These are phyloP conservation scores for Sebastes iracundus DNA, from an alignment of 2,797 vertebrate genomes.

Conservation along the genomic window DNA sequence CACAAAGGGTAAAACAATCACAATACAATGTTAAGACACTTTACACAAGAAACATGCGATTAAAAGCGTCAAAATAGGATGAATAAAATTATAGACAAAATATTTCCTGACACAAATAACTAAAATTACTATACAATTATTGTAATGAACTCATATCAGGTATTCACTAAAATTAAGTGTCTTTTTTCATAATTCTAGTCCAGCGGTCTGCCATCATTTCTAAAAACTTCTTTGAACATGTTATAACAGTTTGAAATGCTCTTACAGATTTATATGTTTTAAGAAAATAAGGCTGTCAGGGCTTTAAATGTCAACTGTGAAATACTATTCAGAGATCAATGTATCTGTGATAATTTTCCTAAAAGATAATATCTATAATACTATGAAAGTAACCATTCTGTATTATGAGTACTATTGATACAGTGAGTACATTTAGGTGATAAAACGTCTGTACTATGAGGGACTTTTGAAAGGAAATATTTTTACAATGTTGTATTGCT, in stretches of 20 bases:
- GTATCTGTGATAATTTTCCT: fast-evolving
- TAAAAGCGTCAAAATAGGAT: too few species aligned
- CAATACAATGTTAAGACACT: too few species aligned
- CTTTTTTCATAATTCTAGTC: not conserved
- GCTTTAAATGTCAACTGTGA: not conserved
- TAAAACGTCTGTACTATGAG: not conserved
- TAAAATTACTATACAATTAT: too few species aligned
- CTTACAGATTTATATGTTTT: too few species aligned
- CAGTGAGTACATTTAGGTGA: not conserved
- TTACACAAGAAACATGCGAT: too few species aligned
- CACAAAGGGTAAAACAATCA: too few species aligned
- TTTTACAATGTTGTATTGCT: not conserved
- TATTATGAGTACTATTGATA: not conserved
- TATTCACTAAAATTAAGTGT: not conserved
- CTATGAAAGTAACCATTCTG: not conserved
- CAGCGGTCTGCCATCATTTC: not conserved
- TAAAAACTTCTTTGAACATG: not conserved
- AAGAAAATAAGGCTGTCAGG: too few species aligned
- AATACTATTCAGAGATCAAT: not conserved
- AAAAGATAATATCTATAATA: not conserved
- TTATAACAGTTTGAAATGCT: not conserved
- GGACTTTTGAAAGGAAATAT: not conserved
- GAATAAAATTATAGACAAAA: too few species aligned
- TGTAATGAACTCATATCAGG: not conserved
- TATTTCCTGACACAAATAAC: too few species aligned